Evolutionary conservation across 2,113 vertebrate species (phyloP).

Genomic region (Entelurus aequoreus): DNA sequence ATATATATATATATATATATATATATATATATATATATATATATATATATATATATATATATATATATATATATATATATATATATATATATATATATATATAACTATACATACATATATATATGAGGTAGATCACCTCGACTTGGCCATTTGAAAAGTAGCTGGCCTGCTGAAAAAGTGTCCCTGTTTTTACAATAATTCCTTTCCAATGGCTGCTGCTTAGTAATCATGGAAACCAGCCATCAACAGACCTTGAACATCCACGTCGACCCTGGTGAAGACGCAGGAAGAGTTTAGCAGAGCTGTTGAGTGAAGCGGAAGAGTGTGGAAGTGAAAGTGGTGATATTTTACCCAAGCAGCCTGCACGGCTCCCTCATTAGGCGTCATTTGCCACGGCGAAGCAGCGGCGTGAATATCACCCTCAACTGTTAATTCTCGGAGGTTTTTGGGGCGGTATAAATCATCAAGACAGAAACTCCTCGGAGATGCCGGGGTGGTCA

Average conservation of each 20-base stretch:
- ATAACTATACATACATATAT: too few species aligned
- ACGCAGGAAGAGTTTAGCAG: slow-evolving; percentile 35
- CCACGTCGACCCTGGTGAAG: slow-evolving; percentile 19
- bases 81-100: too few species aligned
- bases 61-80: too few species aligned
- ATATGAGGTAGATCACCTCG: too few species aligned
- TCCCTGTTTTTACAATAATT: slow-evolving; percentile 24
- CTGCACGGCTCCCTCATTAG: slow-evolving; percentile 34
- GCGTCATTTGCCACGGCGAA: slow-evolving; percentile 61
- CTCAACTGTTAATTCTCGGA: slow-evolving; percentile 71
- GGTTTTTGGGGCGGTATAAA: slow-evolving; percentile 69
- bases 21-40: too few species aligned
- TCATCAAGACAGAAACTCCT: slow-evolving; percentile 78
- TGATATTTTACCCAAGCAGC: slow-evolving; percentile 25
- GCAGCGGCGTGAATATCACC: slow-evolving; percentile 61
- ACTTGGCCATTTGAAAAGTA: too few species aligned
- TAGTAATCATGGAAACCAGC: slow-evolving; percentile 71
- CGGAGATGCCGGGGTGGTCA: slow-evolving; percentile 66
- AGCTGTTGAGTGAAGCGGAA: slow-evolving; percentile 30
- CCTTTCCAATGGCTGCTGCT: slow-evolving; percentile 42
- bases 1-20: too few species aligned
- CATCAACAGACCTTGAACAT: slow-evolving; percentile 59
- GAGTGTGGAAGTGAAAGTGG: slow-evolving; percentile 23
- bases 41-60: too few species aligned
- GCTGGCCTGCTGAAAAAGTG: slow-evolving; percentile 10